Evolutionary conservation across 2,888 invertebrate genomes (phyloP).

Genomic region (Andricus quercusramuli): DNA sequence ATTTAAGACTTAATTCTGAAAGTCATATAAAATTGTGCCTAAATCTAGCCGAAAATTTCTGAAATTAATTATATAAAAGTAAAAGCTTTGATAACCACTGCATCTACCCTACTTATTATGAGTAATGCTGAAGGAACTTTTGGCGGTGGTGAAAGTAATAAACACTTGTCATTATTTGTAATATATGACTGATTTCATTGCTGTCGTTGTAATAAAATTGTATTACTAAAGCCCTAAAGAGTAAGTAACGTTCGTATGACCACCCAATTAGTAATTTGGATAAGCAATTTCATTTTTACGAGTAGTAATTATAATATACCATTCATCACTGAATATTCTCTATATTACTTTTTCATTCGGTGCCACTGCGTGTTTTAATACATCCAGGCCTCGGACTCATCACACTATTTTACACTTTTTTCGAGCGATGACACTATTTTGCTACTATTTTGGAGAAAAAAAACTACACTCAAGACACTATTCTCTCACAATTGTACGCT

Average conservation of each 20-base stretch:
- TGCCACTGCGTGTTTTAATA: too few species aligned
- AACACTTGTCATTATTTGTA: slow-evolving; percentile 1
- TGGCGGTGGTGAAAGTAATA: slow-evolving; percentile 12
- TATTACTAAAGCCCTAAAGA: slow-evolving; percentile 5
- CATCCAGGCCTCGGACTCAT: too few species aligned
- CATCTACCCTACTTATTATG: background rate
- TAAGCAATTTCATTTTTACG: background rate
- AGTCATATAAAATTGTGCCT: too few species aligned
- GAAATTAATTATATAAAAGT: background rate
- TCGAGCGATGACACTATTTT: too few species aligned
- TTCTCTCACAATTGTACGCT: too few species aligned
- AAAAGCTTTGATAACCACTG: background rate
- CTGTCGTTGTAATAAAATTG: slow-evolving; percentile 5
- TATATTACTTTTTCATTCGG: background rate
- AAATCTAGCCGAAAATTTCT: too few species aligned
- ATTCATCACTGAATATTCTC: background rate
- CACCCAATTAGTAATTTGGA: background rate
- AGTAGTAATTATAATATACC: background rate
- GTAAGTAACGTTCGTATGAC: background rate
- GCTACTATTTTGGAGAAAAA: too few species aligned
- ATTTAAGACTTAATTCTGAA: too few species aligned
- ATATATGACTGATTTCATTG: background rate
- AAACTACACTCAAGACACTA: too few species aligned
- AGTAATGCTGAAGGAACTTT: background rate
- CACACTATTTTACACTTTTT: too few species aligned